Percentiles rank a stretch among this genome's conserved stretches.
phyloP scores from a whole-genome alignment of 2,113 vertebrate genomes.

The Nematolebias whitei region DNA sequence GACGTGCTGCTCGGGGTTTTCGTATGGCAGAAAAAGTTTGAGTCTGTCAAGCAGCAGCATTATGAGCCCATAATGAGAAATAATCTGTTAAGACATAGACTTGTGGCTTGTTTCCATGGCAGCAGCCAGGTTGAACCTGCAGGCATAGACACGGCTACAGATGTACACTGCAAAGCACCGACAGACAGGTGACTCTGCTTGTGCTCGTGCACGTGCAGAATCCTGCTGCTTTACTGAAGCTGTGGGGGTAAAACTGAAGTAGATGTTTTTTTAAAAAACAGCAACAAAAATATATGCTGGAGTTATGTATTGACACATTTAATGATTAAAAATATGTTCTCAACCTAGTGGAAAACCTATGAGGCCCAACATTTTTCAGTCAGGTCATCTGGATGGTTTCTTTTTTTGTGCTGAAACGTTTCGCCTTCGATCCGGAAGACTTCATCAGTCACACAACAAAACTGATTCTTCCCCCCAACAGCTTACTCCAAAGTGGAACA shows the following conservation, averaged over 20 bases:
- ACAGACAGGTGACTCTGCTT: not conserved
- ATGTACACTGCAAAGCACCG: not conserved
- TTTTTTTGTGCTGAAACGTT: no score
- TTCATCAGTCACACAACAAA: no score
- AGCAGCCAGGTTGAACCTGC: constrained; percentile 35
- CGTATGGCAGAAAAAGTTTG: constrained; percentile 2
- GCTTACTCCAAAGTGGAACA: no score
- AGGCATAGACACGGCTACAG: constrained; percentile 19
- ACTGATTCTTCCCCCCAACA: no score
- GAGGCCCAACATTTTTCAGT: no score
- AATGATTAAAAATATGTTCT: no score
- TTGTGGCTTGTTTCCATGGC: constrained; percentile 46
- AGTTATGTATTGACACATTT: no score
- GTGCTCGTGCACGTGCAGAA: not conserved
- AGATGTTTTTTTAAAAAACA: not conserved
- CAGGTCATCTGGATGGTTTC: no score
- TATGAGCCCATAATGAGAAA: constrained; percentile 14
- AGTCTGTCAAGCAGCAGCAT: not conserved
- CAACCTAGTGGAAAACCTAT: no score
- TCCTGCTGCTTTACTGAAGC: not conserved
- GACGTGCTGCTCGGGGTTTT: not conserved
- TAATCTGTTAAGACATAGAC: constrained; percentile 23
- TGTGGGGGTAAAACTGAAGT: not conserved
- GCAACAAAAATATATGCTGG: not conserved
- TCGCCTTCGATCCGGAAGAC: no score